Percentiles rank a stretch among this genome's conserved stretches.
These are phyloP conservation scores for Papilio polyxenes DNA, from an alignment of 1,140 invertebrate genomes.

Conservation along the genomic window DNA sequence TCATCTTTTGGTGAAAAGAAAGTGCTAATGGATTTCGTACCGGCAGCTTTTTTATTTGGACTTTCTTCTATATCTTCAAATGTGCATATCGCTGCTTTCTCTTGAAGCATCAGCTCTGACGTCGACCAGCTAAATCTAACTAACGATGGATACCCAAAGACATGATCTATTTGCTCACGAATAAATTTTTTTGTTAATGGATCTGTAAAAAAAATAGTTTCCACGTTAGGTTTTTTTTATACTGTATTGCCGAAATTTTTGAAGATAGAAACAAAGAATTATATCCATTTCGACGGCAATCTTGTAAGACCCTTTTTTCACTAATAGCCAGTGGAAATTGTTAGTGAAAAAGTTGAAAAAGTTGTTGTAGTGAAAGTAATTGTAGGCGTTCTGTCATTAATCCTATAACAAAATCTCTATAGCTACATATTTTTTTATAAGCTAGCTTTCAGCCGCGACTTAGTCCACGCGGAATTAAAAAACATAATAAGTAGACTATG, in stretches of 20 bases:
- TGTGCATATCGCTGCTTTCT: conserved; percentile 83
- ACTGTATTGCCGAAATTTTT: too few relatives aligned
- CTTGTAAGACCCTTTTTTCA: too few relatives aligned
- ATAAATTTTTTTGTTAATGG: conserved; percentile 97
- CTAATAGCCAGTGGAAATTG: too few relatives aligned
- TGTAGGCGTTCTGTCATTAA: too few relatives aligned
- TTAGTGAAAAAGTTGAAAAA: too few relatives aligned
- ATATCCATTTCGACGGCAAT: too few relatives aligned
- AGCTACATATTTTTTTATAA: neutral
- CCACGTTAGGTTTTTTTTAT: neutral
- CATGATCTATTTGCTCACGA: conserved; percentile 88
- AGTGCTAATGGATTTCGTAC: conserved; percentile 81
- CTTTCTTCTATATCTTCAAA: conserved; percentile 88
- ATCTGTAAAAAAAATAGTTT: conserved; percentile 83
- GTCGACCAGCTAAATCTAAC: conserved; percentile 99
- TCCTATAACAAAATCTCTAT: neutral
- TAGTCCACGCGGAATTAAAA: neutral
- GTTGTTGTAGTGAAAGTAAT: too few relatives aligned
- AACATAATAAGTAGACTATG: neutral
- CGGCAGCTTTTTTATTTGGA: conserved; percentile 65
- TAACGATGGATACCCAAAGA: conserved; percentile 98
- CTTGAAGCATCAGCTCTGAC: conserved; percentile 89
- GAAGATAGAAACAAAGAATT: too few relatives aligned
- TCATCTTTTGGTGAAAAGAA: conserved; percentile 80
- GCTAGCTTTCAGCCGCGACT: too few relatives aligned